Evolutionary conservation across 2,113 vertebrate genomes (phyloP), one percentile per base, ranked within the genome.

Genomic region (Apteryx owenii): DNA sequence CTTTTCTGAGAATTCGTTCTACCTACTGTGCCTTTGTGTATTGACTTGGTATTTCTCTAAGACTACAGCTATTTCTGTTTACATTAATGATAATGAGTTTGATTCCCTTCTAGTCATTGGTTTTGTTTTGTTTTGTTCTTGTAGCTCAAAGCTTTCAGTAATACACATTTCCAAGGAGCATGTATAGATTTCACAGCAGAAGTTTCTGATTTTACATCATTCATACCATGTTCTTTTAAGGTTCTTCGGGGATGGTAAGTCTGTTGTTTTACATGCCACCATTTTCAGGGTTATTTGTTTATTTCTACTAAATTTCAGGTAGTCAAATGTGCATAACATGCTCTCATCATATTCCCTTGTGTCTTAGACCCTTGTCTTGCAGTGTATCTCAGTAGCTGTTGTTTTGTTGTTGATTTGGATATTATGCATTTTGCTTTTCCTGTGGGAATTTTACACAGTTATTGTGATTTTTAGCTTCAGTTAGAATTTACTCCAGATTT

Each of bases 231-330:
- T 92, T 99, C 99, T 89, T 99, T 99, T 97, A 98, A 99, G 96
- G 98, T 99, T 96, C 98, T 99, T 96, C 98, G 98, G 50, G 99
- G 99, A 96, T 98, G 98, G 99, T 99, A 97, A 98, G 98, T 97
- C 33, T 92, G 46, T 73, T 96, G 44, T 71, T 96, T 97, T 95
- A 95, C 94, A 95, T 84, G 92, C 75, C 93, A 95, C 50, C 92
- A 48, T 95, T 96, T 93, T 88, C 88, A 93, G 68, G 87, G n/a
- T 69, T 54, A 29, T 0, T 58, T 68, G 65, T 56, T 69, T 44
- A 46, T 66, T 53, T 28, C 58, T 68, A 38, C 65, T 46, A 19
- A 51, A 69, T 87, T 81, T 93, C 88, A 79, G 90, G 11, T 40
- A 81, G 40, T 70, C 80, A 66, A 18, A 89, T 85, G 38, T 38